Percentiles rank a stretch among this genome's conserved stretches.
Conservation (phyloP, 2,888 invertebrate genomes). For the Aspidapion aeneum region DNA sequence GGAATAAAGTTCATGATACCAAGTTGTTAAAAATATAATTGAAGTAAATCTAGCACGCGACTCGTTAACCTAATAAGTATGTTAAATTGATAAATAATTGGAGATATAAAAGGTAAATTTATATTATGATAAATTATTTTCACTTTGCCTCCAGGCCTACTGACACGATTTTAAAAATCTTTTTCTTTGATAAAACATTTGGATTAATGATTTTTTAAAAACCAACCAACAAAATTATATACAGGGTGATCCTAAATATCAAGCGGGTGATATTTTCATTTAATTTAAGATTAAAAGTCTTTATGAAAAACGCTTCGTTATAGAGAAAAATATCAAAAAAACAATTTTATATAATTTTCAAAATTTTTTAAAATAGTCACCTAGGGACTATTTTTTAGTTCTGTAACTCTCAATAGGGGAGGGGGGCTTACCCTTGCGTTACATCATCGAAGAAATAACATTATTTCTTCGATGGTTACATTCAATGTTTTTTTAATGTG, state of each 20-base stretch:
- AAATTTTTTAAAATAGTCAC: no score
- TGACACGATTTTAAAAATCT: not conserved
- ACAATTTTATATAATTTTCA: no score
- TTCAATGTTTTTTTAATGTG: no score
- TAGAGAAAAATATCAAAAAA: not conserved
- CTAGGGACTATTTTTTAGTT: no score
- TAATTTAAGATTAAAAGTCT: not conserved
- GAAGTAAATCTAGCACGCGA: not conserved
- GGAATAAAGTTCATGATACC: not conserved
- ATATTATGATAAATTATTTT: not conserved
- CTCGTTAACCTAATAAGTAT: not conserved
- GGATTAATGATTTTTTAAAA: not conserved
- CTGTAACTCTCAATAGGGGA: no score
- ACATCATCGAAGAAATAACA: no score
- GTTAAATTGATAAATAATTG: not conserved
- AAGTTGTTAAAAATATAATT: not conserved
- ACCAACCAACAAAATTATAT: not conserved
- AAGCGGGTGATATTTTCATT: no score
- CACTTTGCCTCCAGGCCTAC: not conserved
- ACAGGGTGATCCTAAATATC: no score
- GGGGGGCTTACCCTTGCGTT: no score
- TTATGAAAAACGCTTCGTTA: not conserved
- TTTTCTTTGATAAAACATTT: no score
- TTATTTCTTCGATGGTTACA: no score
- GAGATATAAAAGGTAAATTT: not conserved